Conservation (phyloP, 2,797 vertebrate species). For the Danio jaintianensis region DNA sequence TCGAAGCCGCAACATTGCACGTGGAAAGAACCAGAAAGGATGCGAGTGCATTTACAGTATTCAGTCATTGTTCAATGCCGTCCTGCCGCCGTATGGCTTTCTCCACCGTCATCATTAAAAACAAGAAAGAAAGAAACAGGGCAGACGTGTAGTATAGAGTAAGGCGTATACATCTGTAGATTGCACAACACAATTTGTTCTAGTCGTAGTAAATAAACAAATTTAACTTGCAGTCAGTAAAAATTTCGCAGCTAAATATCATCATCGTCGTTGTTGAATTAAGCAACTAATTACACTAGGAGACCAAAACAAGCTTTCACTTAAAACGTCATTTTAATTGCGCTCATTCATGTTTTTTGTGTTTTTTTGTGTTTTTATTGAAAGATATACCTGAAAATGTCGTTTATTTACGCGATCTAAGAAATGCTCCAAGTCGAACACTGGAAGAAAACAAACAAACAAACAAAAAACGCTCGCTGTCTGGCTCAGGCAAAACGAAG, state of each 20-base stretch:
- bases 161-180: slow-evolving; percentile 95
- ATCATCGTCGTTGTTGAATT: slow-evolving; percentile 74
- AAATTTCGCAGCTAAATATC: slow-evolving; percentile 78
- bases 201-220: slow-evolving; percentile 82
- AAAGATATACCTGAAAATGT: slow-evolving; percentile 82
- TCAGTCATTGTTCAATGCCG: slow-evolving; percentile 83
- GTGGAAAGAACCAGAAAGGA: slow-evolving; percentile 93
- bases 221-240: slow-evolving; percentile 79
- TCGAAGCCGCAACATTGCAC: slow-evolving; percentile 99
- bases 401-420: slow-evolving; percentile 77
- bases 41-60: slow-evolving; percentile 98
- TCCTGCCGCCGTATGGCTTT: slow-evolving; percentile 64
- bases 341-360: slow-evolving; percentile 30
- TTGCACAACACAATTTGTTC: slow-evolving; percentile 92
- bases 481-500: slow-evolving; percentile 74
- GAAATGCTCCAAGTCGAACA: slow-evolving; percentile 87
- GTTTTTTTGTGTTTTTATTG: slow-evolving; percentile 59
- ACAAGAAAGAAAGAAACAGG: slow-evolving; percentile 62
- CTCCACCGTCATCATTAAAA: slow-evolving; percentile 39
- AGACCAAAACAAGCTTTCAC: slow-evolving; percentile 80
- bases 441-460: slow-evolving; percentile 70
- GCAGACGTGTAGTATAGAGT: slow-evolving; percentile 91
- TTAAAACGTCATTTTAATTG: slow-evolving; percentile 59
- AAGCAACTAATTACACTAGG: slow-evolving; percentile 80
- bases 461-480: slow-evolving; percentile 70